Percentiles rank a stretch among this genome's conserved stretches.
Evolutionary conservation across 2,113 vertebrate species (phyloP).

Genomic region (Oxyura jamaicensis): DNA sequence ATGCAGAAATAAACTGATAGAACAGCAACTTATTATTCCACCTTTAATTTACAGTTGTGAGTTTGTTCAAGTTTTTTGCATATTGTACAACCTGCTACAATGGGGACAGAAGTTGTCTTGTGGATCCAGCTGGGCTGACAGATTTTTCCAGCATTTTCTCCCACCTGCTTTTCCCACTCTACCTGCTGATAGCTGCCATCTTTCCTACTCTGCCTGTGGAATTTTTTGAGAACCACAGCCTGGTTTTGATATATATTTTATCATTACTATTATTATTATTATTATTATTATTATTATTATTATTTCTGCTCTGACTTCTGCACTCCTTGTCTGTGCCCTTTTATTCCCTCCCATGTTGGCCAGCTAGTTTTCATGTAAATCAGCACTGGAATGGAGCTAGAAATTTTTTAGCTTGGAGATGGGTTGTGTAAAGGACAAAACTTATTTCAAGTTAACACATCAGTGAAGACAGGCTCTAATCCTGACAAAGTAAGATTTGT

Average conservation of each 20-base stretch:
- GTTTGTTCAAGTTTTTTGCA: background rate
- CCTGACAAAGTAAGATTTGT: background rate
- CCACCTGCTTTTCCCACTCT: background rate
- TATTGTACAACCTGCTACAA: background rate
- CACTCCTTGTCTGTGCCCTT: background rate
- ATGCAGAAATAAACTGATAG: background rate
- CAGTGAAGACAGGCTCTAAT: background rate
- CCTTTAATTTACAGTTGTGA: background rate
- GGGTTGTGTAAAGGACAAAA: background rate
- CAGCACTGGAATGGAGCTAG: background rate
- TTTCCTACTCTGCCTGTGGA: background rate
- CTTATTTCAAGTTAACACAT: background rate
- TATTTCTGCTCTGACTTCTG: background rate
- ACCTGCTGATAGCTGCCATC: background rate
- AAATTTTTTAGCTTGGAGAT: background rate
- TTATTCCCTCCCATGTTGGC: background rate
- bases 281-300: no score
- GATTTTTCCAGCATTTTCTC: fast-evolving
- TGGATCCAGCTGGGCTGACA: background rate
- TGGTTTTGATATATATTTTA: background rate
- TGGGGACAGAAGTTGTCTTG: background rate
- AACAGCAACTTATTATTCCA: background rate
- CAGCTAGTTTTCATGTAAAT: background rate
- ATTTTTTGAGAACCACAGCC: fast-evolving
- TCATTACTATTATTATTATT: no score